Percentiles rank a stretch among this genome's conserved stretches.
Conservation (phyloP, 1,140 invertebrate genomes). For the Protaetia brevitarsis region DNA sequence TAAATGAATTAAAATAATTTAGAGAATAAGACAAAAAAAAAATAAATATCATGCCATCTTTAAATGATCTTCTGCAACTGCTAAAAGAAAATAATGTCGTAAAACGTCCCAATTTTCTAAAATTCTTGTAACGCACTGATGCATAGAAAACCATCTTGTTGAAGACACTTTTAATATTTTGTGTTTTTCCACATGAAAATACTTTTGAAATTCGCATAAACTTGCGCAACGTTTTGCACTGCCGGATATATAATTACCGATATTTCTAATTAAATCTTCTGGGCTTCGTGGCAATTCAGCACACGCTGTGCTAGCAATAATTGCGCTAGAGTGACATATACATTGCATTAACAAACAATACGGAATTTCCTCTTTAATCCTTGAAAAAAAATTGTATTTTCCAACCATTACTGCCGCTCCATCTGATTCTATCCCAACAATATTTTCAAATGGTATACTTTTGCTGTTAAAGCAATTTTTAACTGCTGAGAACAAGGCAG, state of each 20-base stretch:
- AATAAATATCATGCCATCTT: too few species aligned
- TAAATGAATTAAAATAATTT: too few species aligned
- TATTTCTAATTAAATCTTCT: constrained; percentile 28
- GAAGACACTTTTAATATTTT: constrained; percentile 24
- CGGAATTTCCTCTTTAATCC: constrained; percentile 19
- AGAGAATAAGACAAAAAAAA: too few species aligned
- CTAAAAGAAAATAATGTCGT: not conserved
- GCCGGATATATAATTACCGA: constrained; percentile 19
- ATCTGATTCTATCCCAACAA: constrained; percentile 47
- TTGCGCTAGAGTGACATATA: constrained; percentile 34
- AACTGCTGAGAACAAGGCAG: constrained; percentile 15
- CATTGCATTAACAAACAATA: constrained; percentile 28
- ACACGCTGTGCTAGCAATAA: constrained; percentile 33
- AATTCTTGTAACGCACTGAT: constrained; percentile 23
- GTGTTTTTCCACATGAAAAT: too few species aligned
- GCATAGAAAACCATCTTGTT: constrained; percentile 29
- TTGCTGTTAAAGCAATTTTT: constrained; percentile 19
- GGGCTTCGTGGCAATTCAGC: constrained; percentile 30
- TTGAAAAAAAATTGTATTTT: constrained; percentile 34
- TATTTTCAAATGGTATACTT: constrained; percentile 34
- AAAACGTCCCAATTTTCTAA: constrained; percentile 27
- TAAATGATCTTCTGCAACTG: too few species aligned
- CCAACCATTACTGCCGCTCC: constrained; percentile 47
- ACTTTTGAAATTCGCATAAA: too few species aligned
- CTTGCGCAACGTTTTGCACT: constrained; percentile 24